Percentiles rank a stretch among this genome's conserved stretches.
Evolutionary conservation across 1,140 invertebrate genomes (phyloP).

Genomic region (Ruditapes philippinarum): DNA sequence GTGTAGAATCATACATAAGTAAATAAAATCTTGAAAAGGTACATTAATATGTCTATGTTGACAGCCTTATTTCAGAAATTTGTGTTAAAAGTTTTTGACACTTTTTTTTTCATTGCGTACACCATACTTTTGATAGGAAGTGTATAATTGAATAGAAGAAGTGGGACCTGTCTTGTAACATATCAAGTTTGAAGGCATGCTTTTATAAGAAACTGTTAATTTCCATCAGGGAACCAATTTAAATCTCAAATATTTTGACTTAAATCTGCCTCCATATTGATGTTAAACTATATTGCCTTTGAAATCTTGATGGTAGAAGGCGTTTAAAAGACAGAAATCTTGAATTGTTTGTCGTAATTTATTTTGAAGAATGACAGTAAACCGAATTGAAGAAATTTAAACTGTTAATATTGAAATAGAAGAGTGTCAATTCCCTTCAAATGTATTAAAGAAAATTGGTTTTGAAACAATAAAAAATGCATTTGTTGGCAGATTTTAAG

Average conservation of each 20-base stretch:
- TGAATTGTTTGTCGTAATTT: slow-evolving; percentile 42
- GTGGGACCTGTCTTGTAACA: slow-evolving; percentile 46
- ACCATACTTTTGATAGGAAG: slow-evolving; percentile 27
- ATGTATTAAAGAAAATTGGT: slow-evolving; percentile 25
- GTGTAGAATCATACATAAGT: too few species aligned
- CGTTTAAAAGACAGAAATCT: slow-evolving; percentile 23
- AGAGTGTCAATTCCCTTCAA: slow-evolving; percentile 16
- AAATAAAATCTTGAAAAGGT: too few species aligned
- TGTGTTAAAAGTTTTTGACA: slow-evolving; percentile 7
- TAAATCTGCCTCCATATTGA: slow-evolving; percentile 57
- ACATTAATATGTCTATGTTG: too few species aligned
- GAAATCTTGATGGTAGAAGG: slow-evolving; percentile 39
- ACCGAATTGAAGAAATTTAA: slow-evolving; percentile 50
- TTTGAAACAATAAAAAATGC: slow-evolving; percentile 44
- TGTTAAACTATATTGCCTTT: slow-evolving; percentile 52
- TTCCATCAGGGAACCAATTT: slow-evolving; percentile 56
- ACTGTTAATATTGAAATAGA: slow-evolving; percentile 43
- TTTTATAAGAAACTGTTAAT: slow-evolving; percentile 60
- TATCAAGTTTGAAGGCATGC: slow-evolving; percentile 42
- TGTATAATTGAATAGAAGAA: slow-evolving; percentile 53
- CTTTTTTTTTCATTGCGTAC: not conserved
- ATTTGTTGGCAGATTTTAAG: slow-evolving; percentile 22
- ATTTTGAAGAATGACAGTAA: slow-evolving; percentile 35
- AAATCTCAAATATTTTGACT: slow-evolving; percentile 68
- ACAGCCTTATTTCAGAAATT: not conserved